phyloP scores from a whole-genome alignment of 2,888 invertebrate species.

The Tolmerus cingulatus region DNA sequence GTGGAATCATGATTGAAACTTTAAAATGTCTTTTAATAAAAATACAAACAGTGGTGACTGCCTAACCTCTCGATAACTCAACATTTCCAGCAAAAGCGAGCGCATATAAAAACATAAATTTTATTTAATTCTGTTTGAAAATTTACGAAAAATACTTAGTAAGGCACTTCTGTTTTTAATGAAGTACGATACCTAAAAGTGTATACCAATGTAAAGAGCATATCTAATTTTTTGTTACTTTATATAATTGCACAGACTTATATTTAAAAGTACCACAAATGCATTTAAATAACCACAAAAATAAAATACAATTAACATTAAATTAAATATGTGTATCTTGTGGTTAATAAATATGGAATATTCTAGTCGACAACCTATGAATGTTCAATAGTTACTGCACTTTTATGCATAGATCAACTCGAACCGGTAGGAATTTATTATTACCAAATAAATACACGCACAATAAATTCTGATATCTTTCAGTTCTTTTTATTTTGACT shows the following conservation, averaged over 20 bases:
- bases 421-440: background rate
- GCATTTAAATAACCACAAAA: background rate
- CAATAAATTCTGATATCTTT: background rate
- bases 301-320: background rate
- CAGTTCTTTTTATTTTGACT: background rate
- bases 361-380: background rate
- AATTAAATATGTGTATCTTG: background rate
- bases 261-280: background rate
- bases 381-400: background rate
- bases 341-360: background rate
- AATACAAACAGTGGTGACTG: background rate
- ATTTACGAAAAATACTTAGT: background rate
- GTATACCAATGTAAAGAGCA: background rate
- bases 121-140: background rate
- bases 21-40: too few relatives aligned
- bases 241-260: background rate
- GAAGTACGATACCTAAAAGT: conserved; percentile 15
- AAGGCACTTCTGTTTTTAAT: conserved; percentile 23
- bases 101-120: background rate
- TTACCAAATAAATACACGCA: background rate
- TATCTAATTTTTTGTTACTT: background rate
- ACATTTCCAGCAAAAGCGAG: background rate
- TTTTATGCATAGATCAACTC: background rate
- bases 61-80: background rate
- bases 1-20: too few relatives aligned